These are phyloP conservation scores for Nematolebias whitei DNA, from an alignment of 2,113 vertebrate genomes.

Conservation along the genomic window DNA sequence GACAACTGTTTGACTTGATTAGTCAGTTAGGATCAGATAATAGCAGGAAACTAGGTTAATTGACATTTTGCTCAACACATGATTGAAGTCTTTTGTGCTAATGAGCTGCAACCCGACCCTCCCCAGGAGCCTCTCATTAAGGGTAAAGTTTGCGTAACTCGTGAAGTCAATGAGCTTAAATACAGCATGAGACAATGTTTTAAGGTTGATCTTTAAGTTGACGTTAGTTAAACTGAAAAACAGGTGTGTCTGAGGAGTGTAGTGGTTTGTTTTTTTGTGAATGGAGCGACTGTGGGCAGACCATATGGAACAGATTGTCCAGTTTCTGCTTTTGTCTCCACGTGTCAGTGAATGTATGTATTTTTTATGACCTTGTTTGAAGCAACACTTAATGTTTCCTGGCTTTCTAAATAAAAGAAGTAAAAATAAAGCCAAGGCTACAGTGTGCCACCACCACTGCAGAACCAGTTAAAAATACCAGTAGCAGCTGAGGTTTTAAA, in stretches of 20 bases:
- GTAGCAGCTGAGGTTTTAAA: conserved; percentile 69
- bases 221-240: conserved; percentile 29
- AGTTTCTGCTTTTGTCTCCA: conserved; percentile 55
- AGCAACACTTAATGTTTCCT: conserved; percentile 80
- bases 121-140: conserved; percentile 33
- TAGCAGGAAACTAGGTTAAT: conserved; percentile 53
- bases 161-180: conserved; percentile 39
- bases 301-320: conserved; percentile 77
- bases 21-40: conserved; percentile 60
- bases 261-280: conserved; percentile 36
- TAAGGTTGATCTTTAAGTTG: conserved; percentile 34
- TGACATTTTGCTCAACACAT: conserved; percentile 52
- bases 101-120: conserved; percentile 16
- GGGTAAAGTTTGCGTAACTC: conserved; percentile 40
- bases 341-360: conserved; percentile 78
- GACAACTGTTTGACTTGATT: conserved; percentile 58
- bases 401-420: conserved; percentile 77
- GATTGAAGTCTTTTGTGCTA: conserved; percentile 24
- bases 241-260: conserved; percentile 47
- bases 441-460: conserved; percentile 64
- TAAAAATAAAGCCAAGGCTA: conserved; percentile 79
- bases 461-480: conserved; percentile 69
- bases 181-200: conserved; percentile 30
- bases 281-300: conserved; percentile 53
- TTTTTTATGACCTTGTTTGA: conserved; percentile 78